Conservation (phyloP, 2,888 invertebrate species). For the Drosophila borealis region DNA sequence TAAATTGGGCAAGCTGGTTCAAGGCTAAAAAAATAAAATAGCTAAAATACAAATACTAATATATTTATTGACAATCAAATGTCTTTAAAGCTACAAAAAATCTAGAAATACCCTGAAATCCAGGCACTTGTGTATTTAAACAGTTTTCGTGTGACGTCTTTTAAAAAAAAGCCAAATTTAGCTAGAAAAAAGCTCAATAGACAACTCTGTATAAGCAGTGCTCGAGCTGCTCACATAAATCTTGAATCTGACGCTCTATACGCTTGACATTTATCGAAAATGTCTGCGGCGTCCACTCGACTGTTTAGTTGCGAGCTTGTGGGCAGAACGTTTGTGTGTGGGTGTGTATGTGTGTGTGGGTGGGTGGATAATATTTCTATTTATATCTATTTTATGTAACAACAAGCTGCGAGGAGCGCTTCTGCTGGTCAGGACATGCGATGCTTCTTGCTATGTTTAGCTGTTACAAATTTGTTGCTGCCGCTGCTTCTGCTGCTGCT, state of each 20-base stretch:
- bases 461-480: conserved; percentile 64
- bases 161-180: no score
- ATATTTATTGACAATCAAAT: no score
- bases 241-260: conserved; percentile 47
- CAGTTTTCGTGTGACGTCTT: no score
- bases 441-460: conserved; percentile 52
- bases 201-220: conserved; percentile 45
- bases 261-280: conserved; percentile 72
- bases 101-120: no score
- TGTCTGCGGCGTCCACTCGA: conserved; percentile 52
- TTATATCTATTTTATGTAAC: conserved; percentile 60
- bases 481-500: conserved; percentile 23
- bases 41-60: no score
- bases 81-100: no score
- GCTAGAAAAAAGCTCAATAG: neutral
- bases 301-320: conserved; percentile 11
- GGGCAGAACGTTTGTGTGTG: neutral
- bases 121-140: no score
- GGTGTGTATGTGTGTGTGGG: neutral
- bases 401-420: conserved; percentile 10
- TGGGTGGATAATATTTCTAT: conserved; percentile 35
- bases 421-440: conserved; percentile 27
- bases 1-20: no score
- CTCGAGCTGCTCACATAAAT: conserved; percentile 58
- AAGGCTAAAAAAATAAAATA: no score